Base-by-base conservation (phyloP, 2,113 vertebrate species). In the Lampris megalopsis region DNA sequence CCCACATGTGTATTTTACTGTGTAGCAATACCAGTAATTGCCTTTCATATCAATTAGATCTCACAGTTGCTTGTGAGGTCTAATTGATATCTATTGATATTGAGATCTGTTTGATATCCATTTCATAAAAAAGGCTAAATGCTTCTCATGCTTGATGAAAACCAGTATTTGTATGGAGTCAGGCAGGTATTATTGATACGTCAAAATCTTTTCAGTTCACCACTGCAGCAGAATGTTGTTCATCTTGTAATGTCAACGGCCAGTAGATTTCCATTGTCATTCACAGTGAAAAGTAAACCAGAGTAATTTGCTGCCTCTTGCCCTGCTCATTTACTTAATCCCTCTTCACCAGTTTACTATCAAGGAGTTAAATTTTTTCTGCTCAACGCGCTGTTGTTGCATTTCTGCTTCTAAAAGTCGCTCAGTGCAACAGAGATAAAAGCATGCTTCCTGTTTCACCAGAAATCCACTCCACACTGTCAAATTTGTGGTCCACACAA, bases 361-460 rank as follows among this genome's bases (percentile, higher is more conserved):
- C 38, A 80, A 59, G 48, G 60, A 61, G 49, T 59, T 70, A 42
- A 79, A 52, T 63, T 1, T 40, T 56, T 80, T 35, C 24, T 24
- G 24, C 24, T 24, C 24, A 65, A 52, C 47, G 47, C 11, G 42
- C 56, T 68, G 64, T 57, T 54, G 43, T 5, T 60, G 38, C 67
- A 61, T 68, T 68, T 71, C 42, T 70, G 77, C 84, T 82, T 81
- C 70, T 88, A 68, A 86, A 84, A 68, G 38, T 81, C 86, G 72
- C 77, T 82, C 73, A 68, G 63, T 80, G 74, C 83, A 64, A 82
- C 68, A 88, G 63, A 82, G 85, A 91, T 89, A 89, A 86, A 89
- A 81, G 47, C 80, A 40, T 63, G 67, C 88, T 89, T 91, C 90
- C 90, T 91, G 91, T 93, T 92, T 91, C 68, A 77, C 57, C 82